Evolutionary conservation across 2,888 invertebrate species (phyloP).

Genomic region (Esperia sulphurella): DNA sequence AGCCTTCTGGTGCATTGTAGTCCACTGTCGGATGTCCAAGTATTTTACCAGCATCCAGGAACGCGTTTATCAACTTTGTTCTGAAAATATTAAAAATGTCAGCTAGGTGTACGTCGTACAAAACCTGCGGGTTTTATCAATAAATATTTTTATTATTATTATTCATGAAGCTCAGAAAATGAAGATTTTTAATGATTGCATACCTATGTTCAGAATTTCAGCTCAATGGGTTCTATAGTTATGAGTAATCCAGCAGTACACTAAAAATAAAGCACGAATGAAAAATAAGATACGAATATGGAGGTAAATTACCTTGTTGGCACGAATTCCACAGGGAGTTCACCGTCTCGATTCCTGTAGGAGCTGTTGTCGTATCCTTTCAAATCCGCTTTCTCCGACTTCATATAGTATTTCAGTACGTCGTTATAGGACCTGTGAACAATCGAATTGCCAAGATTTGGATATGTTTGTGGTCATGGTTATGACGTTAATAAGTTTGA

Average conservation of each 20-base stretch:
- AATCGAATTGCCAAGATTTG: neutral
- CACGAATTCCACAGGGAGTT: conserved; percentile 80
- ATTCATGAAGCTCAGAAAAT: too few species aligned
- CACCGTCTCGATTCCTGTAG: conserved; percentile 81
- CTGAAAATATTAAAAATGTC: conserved; percentile 35
- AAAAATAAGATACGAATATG: neutral
- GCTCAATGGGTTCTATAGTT: too few species aligned
- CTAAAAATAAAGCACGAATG: too few species aligned
- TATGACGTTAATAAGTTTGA: too few species aligned
- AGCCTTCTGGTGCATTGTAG: conserved; percentile 81
- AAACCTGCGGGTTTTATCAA: too few species aligned
- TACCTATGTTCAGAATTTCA: too few species aligned
- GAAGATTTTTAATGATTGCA: too few species aligned
- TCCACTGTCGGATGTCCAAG: conserved; percentile 84
- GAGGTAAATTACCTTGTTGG: conserved; percentile 55
- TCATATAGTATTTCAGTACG: conserved; percentile 79
- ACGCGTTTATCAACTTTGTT: conserved; percentile 64
- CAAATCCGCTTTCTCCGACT: conserved; percentile 78
- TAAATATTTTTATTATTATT: too few species aligned
- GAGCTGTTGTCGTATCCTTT: conserved; percentile 63
- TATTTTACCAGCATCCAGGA: conserved; percentile 81
- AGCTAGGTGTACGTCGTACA: too few species aligned
- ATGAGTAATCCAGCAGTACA: too few species aligned
- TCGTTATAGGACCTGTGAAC: conserved; percentile 78
- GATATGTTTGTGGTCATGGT: too few species aligned